These are phyloP conservation scores for Gryllus longicercus DNA, from an alignment of 2,888 invertebrate species.

Conservation along the genomic window DNA sequence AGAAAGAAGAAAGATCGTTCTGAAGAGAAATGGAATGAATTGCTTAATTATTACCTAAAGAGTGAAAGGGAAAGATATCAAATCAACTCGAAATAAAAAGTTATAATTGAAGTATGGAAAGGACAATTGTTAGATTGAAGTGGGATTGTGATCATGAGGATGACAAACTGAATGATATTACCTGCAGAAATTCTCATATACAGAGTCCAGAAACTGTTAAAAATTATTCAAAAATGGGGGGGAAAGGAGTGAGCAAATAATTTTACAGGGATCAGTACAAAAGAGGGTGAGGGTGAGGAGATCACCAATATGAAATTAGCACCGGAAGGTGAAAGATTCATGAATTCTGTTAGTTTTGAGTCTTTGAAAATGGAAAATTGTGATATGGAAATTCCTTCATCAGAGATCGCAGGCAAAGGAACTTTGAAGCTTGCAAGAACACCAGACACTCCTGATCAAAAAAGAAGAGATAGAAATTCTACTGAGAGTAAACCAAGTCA, in stretches of 20 bases:
- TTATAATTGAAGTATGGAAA: neutral
- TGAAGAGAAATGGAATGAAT: neutral
- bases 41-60: neutral
- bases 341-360: conserved; percentile 53
- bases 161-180: conserved; percentile 19
- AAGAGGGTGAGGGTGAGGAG: neutral
- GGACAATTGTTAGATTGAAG: conserved; percentile 30
- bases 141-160: conserved; percentile 36
- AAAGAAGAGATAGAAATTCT: neutral
- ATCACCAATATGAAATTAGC: conserved; percentile 43
- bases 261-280: too few relatives aligned
- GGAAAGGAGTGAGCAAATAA: too few relatives aligned
- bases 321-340: conserved; percentile 58
- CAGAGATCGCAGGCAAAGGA: neutral
- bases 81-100: too few relatives aligned
- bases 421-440: neutral
- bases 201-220: neutral
- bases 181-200: neutral
- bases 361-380: conserved; percentile 38
- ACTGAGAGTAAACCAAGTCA: neutral
- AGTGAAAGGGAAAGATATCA: conserved; percentile 19
- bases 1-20: conserved; percentile 21
- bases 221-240: too few relatives aligned
- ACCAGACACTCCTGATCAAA: too few relatives aligned
- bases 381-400: neutral